Evolutionary conservation across 2,888 invertebrate genomes (phyloP).

Genomic region (Thecocarcelia acutangulata): DNA sequence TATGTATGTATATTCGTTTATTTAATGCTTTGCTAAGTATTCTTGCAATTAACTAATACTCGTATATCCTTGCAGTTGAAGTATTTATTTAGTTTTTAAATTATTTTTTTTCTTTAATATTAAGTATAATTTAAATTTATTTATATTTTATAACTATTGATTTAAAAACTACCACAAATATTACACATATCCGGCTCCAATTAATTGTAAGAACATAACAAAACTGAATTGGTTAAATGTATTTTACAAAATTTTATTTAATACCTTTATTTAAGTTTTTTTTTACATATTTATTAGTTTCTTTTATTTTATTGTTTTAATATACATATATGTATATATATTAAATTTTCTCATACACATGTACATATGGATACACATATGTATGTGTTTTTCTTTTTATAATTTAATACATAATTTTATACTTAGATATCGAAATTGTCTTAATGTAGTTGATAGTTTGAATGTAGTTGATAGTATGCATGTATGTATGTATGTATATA

Average conservation of each 20-base stretch:
- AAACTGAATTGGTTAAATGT: conserved; percentile 24
- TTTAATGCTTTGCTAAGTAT: conserved; percentile 17
- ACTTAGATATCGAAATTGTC: no score
- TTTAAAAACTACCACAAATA: conserved; percentile 70
- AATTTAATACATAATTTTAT: no score
- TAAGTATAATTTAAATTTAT: conserved; percentile 35
- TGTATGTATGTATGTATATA: no score
- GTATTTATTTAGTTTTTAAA: conserved; percentile 72
- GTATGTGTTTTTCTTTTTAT: no score
- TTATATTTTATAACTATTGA: conserved; percentile 42
- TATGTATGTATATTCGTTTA: conserved; percentile 10
- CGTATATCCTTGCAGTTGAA: conserved; percentile 74
- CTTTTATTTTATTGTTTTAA: background rate
- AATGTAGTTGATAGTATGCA: no score
- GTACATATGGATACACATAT: no score
- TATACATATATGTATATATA: no score
- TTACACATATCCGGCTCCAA: conserved; percentile 77
- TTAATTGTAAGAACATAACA: conserved; percentile 37
- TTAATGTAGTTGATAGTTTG: no score
- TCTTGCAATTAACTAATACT: conserved; percentile 37
- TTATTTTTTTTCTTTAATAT: conserved; percentile 63
- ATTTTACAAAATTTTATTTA: conserved; percentile 55
- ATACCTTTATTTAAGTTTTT: background rate
- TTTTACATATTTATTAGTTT: background rate
- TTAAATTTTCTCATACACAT: no score